Evolutionary conservation across 92 coral and sea anemone genomes (phyloP).

Genomic region (Palythoa heliodiscus): DNA sequence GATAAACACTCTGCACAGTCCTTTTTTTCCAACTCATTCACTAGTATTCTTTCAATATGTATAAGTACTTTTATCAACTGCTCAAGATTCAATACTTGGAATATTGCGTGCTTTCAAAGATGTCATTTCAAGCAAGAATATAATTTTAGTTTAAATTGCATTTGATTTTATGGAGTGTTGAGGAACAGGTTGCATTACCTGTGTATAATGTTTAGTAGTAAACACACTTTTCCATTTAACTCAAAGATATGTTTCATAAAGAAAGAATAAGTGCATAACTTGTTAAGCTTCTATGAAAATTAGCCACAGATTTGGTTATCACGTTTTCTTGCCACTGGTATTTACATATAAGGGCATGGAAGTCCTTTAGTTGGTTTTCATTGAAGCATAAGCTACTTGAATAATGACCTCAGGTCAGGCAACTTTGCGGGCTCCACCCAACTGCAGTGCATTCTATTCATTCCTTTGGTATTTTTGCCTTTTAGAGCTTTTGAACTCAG

Average conservation of each 20-base stretch:
- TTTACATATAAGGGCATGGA: constrained; percentile 44
- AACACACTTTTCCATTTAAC: neutral
- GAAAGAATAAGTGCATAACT: neutral
- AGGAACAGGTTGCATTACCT: neutral
- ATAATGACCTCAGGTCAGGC: constrained; percentile 31
- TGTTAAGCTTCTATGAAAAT: neutral
- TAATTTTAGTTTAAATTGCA: neutral
- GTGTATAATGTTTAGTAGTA: neutral
- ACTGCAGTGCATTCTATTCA: neutral
- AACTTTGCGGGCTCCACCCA: constrained; percentile 8
- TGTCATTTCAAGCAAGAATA: neutral
- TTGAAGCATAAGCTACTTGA: constrained; percentile 19
- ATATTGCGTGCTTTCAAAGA: neutral
- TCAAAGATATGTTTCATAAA: neutral
- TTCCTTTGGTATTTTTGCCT: constrained; percentile 7
- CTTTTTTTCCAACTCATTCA: neutral
- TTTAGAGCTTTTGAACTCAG: neutral
- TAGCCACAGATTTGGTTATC: constrained; percentile 36
- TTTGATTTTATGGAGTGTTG: too few relatives aligned
- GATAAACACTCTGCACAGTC: neutral
- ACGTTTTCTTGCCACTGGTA: neutral
- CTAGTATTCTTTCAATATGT: neutral
- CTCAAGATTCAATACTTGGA: neutral
- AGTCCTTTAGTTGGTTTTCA: constrained; percentile 15
- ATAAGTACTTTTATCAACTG: neutral